Base-by-base conservation (phyloP, 2,888 invertebrate genomes). In the Macroteleia sp. region DNA sequence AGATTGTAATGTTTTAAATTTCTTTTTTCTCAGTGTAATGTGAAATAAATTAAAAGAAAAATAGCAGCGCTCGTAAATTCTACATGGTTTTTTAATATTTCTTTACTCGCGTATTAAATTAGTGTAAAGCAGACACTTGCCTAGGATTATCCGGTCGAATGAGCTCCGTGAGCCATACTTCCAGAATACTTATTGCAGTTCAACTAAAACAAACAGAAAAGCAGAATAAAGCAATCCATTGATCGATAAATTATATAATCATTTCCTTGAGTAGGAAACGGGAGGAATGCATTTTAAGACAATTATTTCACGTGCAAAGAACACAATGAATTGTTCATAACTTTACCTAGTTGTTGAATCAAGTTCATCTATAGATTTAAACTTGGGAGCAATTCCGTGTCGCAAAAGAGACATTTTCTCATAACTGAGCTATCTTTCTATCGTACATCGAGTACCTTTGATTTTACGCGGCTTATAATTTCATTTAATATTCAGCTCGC, bases 331-430 rank as follows among this genome's bases (percentile, higher is more conserved):
- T 61, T 61, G 46, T 61, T 61, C 25, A 36, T 46, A 17, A 25
- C 25, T 16, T 39, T 10, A 30, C 20, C 39, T 25, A 39, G 36
- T 39, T 20, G 28, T 14, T 25, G 3, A 46, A 61, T 28, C 61
- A 48, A 61, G 46, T 61, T 61, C 48, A 61, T 25, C 61, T 61
- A 48, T 61, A 61, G 61, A n/a, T 48, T 44, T 41, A 39, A 57
- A 19, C 56, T 57, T 42, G 56, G 41, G 3, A 22, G 30, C 57
- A 17, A 30, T n/a, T 57, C 12, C 14, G 30, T 42, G 16, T 42
- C 39, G 25, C 56, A 14, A 22, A 39, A 25, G 19, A 39, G 39
- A 5, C 6, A 36, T 54, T 39, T 39, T 50, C 32, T 19, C 30
- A 48, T 32, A 19, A 34, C 52, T 34, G 2, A 34, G 14, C 19